Percentiles rank a stretch among this genome's conserved stretches.
Evolutionary conservation across 2,888 invertebrate genomes (phyloP).

Genomic region (Netelia virgata): DNA sequence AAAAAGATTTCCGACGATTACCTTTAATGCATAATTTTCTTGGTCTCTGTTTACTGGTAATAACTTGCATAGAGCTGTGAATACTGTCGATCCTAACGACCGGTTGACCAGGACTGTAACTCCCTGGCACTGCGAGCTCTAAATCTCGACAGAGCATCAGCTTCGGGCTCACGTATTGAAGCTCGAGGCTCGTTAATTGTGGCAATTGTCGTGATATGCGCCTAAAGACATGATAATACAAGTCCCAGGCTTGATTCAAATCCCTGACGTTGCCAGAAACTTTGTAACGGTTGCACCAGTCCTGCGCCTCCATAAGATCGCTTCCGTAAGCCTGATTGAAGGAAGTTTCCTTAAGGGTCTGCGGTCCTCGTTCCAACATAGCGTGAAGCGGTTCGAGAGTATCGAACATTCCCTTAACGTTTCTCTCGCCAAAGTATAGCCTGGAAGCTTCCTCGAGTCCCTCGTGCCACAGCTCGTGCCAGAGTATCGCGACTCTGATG

Average conservation of each 20-base stretch:
- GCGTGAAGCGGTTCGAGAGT: conserved; percentile 97
- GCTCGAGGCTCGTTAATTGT: conserved; percentile 94
- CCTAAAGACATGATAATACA: conserved; percentile 99
- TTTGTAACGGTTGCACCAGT: conserved; percentile 97
- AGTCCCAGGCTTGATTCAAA: conserved; percentile 99
- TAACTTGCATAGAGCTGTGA: conserved; percentile 96
- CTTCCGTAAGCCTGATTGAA: conserved; percentile 98
- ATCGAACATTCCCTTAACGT: conserved; percentile 98
- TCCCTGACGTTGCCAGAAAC: conserved; percentile 94
- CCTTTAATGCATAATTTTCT: conserved; percentile 95
- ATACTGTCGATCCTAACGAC: conserved; percentile 96
- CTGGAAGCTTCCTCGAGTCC: conserved; percentile 97
- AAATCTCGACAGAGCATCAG: conserved; percentile 95
- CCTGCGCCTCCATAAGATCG: conserved; percentile 97
- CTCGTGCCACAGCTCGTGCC: conserved; percentile 99
- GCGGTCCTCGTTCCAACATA: conserved; percentile 97
- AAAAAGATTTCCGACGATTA: conserved; percentile 70
- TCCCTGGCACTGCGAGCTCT: conserved; percentile 98
- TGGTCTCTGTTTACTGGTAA: conserved; percentile 99
- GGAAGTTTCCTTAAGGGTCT: conserved; percentile 98
- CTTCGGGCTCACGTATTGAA: conserved; percentile 98
- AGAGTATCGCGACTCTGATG: conserved; percentile 98
- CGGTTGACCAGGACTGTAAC: conserved; percentile 96
- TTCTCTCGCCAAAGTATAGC: conserved; percentile 97
- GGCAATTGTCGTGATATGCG: conserved; percentile 98